phyloP scores from a whole-genome alignment of 2,888 invertebrate species.

The Drosophila kuntzei region DNA sequence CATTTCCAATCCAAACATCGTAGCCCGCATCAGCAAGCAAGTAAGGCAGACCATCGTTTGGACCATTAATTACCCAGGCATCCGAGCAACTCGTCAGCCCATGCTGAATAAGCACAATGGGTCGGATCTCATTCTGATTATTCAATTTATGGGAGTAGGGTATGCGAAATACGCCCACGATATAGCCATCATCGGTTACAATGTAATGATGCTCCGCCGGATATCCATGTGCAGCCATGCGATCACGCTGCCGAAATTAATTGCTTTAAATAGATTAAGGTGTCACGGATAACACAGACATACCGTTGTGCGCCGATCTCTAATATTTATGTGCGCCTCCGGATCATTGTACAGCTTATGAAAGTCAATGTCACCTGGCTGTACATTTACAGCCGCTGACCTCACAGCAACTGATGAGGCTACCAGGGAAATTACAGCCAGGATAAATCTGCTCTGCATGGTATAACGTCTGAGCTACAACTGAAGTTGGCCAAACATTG shows the following conservation, averaged over 20 bases:
- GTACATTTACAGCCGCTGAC: constrained; percentile 34
- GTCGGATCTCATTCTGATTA: constrained; percentile 62
- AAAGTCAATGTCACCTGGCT: constrained; percentile 49
- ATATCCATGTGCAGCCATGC: constrained; percentile 86
- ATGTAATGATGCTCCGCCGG: constrained; percentile 88
- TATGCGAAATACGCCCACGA: constrained; percentile 79
- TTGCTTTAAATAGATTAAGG: neutral
- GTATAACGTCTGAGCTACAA: constrained; percentile 2
- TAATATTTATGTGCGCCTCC: constrained; percentile 54
- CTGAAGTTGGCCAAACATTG: constrained; percentile 11
- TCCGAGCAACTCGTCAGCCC: constrained; percentile 79
- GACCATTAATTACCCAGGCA: constrained; percentile 76
- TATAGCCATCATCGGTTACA: constrained; percentile 77
- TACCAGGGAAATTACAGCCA: neutral
- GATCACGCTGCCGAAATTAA: constrained; percentile 53
- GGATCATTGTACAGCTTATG: constrained; percentile 62
- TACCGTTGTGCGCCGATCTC: constrained; percentile 56
- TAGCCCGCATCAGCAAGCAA: constrained; percentile 81
- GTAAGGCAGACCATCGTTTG: constrained; percentile 70
- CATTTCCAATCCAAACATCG: constrained; percentile 84
- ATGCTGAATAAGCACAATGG: constrained; percentile 86
- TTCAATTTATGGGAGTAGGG: constrained; percentile 71
- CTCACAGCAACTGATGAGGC: neutral
- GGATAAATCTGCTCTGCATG: constrained; percentile 25
- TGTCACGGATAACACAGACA: neutral